Conservation (phyloP, 2,888 invertebrate species). For the Eumacrocentrus americanus region DNA sequence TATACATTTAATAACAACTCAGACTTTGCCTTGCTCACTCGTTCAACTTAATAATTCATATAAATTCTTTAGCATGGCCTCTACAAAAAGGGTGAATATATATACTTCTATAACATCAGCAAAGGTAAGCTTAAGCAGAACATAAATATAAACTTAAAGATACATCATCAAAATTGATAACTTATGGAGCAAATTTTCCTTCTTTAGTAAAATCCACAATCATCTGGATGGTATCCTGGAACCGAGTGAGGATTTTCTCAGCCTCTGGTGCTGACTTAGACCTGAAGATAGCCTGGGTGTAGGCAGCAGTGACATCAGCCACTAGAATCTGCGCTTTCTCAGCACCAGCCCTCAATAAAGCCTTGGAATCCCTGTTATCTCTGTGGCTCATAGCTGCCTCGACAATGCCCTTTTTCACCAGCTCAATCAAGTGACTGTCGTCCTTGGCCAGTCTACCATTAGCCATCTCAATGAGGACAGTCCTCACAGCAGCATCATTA, state of each 20-base stretch:
- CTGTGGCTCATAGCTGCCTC: constrained; percentile 38
- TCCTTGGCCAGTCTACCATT: constrained; percentile 34
- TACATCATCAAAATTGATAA: too few species aligned
- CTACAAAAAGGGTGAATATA: too few species aligned
- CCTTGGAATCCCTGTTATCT: constrained; percentile 31
- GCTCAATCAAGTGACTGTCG: constrained; percentile 40
- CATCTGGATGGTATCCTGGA: constrained; percentile 43
- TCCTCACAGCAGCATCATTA: constrained; percentile 22
- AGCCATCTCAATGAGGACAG: constrained; percentile 30
- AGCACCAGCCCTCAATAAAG: constrained; percentile 44
- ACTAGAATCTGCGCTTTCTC: constrained; percentile 45
- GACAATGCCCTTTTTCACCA: constrained; percentile 42
- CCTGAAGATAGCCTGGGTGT: constrained; percentile 47
- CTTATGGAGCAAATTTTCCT: constrained; percentile 34
- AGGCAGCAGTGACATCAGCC: constrained; percentile 46
- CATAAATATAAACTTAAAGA: too few species aligned
- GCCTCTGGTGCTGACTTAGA: constrained; percentile 43
- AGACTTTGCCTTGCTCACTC: too few species aligned
- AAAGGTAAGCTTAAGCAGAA: too few species aligned
- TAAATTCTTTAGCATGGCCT: too few species aligned
- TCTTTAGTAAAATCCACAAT: constrained; percentile 48
- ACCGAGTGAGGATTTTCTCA: constrained; percentile 40
- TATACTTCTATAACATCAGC: too few species aligned
- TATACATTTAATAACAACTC: too few species aligned
- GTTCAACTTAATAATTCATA: too few species aligned